Evolutionary conservation across 2,113 vertebrate genomes (phyloP).

Genomic region (Elaphurus davidianus): DNA sequence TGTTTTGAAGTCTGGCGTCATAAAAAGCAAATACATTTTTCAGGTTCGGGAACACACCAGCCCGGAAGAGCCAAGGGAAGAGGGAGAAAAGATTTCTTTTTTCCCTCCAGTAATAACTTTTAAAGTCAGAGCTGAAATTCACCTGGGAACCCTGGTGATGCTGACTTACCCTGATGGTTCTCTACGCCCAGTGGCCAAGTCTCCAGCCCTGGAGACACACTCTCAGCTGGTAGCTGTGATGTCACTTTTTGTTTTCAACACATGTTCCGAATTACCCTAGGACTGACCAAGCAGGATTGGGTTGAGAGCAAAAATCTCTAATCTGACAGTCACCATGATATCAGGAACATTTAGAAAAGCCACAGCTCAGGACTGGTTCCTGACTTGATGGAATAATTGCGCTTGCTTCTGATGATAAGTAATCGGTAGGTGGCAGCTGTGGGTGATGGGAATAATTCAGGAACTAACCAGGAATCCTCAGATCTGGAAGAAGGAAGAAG

Average conservation of each 20-base stretch:
- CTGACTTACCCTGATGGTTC: not conserved
- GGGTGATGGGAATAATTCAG: not conserved
- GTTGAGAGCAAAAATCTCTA: not conserved
- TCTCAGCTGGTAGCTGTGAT: fast-evolving
- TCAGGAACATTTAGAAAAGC: not conserved
- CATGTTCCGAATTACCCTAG: not conserved
- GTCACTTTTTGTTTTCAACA: slow-evolving; percentile 17
- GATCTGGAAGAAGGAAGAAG: not conserved
- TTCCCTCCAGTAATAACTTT: not conserved
- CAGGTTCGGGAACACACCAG: slow-evolving; percentile 34
- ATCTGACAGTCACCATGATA: not conserved
- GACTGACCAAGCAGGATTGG: not conserved
- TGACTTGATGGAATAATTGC: not conserved
- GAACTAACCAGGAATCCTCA: not conserved
- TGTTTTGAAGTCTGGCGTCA: not conserved
- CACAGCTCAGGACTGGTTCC: not conserved
- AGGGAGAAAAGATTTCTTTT: not conserved
- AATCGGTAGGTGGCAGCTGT: not conserved
- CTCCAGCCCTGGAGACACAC: not conserved
- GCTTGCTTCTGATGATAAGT: not conserved
- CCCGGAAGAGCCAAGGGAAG: not conserved
- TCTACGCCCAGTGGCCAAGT: not conserved
- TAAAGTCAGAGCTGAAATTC: not conserved
- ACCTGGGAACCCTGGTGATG: not conserved
- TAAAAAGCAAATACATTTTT: slow-evolving; percentile 25